Evolutionary conservation across 2,888 invertebrate genomes (phyloP).

Genomic region (Sphinx pinastri): DNA sequence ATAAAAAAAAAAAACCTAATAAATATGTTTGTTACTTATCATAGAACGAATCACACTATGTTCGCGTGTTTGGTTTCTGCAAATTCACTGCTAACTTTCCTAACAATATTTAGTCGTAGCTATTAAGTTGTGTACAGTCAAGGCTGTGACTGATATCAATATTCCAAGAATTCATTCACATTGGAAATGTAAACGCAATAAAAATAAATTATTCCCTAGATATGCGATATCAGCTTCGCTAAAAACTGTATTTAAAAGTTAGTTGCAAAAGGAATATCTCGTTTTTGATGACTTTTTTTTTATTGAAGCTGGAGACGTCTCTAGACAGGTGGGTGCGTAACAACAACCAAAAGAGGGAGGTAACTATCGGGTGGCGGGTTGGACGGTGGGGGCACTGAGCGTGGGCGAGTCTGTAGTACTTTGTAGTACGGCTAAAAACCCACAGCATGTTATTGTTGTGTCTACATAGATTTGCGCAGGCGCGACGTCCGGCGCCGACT

Average conservation of each 20-base stretch:
- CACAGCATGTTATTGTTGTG: conserved; percentile 77
- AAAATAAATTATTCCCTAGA: conserved; percentile 10
- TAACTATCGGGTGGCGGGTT: conserved; percentile 39
- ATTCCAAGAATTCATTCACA: background rate
- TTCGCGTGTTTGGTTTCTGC: conserved; percentile 38
- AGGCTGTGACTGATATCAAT: background rate
- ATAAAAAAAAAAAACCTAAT: background rate
- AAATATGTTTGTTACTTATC: conserved; percentile 12
- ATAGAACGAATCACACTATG: background rate
- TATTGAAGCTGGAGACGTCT: conserved; percentile 44
- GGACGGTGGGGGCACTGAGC: conserved; percentile 48
- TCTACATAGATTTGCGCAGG: conserved; percentile 75
- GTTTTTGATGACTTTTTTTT: conserved; percentile 55
- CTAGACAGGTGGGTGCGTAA: conserved; percentile 59
- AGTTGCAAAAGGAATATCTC: conserved; percentile 39
- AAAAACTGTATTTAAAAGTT: conserved; percentile 28
- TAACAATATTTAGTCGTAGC: conserved; percentile 31
- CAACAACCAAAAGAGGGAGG: conserved; percentile 59
- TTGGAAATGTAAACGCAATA: background rate
- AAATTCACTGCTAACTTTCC: conserved; percentile 38
- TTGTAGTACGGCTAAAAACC: conserved; percentile 74
- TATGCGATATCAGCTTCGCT: conserved; percentile 3
- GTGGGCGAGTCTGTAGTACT: conserved; percentile 84
- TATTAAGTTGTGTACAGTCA: background rate
- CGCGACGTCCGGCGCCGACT: conserved; percentile 54